These are phyloP conservation scores for Hyperoplus lanceolatus DNA, from an alignment of 2,797 vertebrate species.

Conservation along the genomic window DNA sequence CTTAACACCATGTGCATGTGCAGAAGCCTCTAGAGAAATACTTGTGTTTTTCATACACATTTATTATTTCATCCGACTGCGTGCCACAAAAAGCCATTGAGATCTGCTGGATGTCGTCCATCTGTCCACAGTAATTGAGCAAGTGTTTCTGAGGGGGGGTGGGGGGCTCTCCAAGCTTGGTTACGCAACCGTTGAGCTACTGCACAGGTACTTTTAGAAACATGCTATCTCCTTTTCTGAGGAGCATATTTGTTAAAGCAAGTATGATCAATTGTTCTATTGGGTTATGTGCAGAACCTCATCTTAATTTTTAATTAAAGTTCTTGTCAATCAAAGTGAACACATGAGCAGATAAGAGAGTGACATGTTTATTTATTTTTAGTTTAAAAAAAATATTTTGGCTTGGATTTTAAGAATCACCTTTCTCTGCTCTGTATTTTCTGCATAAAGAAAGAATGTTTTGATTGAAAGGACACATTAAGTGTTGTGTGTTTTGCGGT, in stretches of 20 bases:
- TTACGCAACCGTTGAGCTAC: conserved; percentile 88
- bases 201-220: conserved; percentile 67
- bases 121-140: conserved; percentile 91
- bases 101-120: conserved; percentile 90
- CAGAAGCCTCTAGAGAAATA: conserved; percentile 88
- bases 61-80: conserved; percentile 93
- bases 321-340: not conserved
- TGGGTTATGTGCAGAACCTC: conserved; percentile 11
- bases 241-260: conserved; percentile 87
- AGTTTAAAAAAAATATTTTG: not conserved
- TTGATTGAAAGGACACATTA: conserved; percentile 88
- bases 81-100: conserved; percentile 93
- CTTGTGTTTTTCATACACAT: conserved; percentile 95
- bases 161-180: conserved; percentile 75
- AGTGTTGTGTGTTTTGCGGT: conserved; percentile 87
- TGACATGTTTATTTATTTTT: not conserved
- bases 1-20: conserved; percentile 89
- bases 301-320: conserved; percentile 1
- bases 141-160: conserved; percentile 57
- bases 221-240: conserved; percentile 80
- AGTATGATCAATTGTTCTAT: conserved; percentile 34
- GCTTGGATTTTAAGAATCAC: conserved; percentile 86
- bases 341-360: not conserved
- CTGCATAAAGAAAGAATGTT: conserved; percentile 90
- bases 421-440: conserved; percentile 83